Evolutionary conservation across 2,113 vertebrate species (phyloP), one percentile per base, ranked within the genome.

Genomic region (Nymphicus hollandicus): DNA sequence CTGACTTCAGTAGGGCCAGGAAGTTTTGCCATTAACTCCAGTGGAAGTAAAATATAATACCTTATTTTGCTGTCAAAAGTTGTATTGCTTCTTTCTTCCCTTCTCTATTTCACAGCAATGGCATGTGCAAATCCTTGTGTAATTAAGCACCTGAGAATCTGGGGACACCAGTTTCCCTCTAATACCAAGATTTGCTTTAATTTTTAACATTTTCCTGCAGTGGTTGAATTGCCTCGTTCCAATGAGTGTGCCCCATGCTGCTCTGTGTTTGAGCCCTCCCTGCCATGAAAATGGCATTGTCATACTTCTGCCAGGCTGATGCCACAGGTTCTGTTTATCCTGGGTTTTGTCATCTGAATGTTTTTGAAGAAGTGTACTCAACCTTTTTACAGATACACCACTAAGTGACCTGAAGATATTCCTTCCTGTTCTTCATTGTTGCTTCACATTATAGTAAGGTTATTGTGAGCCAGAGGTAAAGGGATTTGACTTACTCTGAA

Each of bases 51-150:
- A 93, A 94, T 88, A 94, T 2, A 91, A 66, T 63, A 74, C 46
- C 81, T 91, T 91, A 87, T 95, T 95, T 95, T 94, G 65, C 52
- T 92, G 72, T 92, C 64, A 87, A 10, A 93, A 79, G 56, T 90
- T 86, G 92, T 86, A 52, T 86, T 91, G 72, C 52, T 86, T 95
- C 65, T 91, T 93, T 86, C 9, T 88, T 80, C 29, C 29, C 52
- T 87, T 50, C 72, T 66, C 24, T 81, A 5, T 31, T 86, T 91
- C 43, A 60, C 35, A 74, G 43, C 47, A 53, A 9, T 0, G 5
- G n/a, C 64, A 60, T 47, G 9, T 77, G 50, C 63, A 84, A 65
- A 31, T 70, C 39, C 50, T 88, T n/a, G 20, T 17, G 5, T 68
- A 18, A 53, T 71, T 52, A 15, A 71, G 50, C 41, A 41, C 52